Conservation (phyloP, 2,797 vertebrate species). For the Pangasius sanitwongsei region DNA sequence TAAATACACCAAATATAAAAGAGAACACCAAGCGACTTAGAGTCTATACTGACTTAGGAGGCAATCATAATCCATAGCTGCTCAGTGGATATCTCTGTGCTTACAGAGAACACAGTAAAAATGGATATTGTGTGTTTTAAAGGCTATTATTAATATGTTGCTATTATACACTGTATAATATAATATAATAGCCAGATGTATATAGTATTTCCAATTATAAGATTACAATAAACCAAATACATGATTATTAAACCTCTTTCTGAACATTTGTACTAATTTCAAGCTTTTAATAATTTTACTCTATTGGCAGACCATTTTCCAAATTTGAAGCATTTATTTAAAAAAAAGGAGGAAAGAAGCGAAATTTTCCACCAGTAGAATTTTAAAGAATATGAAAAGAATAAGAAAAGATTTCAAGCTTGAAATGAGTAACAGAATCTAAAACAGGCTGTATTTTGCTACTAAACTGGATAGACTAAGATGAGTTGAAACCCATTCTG, state of each 20-base stretch:
- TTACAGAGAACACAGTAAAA: neutral
- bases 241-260: neutral
- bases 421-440: neutral
- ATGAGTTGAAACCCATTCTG: neutral
- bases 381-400: neutral
- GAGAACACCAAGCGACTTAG: neutral
- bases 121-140: neutral
- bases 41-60: neutral
- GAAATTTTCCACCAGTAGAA: neutral
- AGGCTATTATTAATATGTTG: neutral
- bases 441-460: neutral
- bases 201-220: neutral
- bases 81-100: neutral
- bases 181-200: neutral
- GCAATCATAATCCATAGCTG: neutral
- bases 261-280: neutral
- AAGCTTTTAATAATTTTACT: neutral
- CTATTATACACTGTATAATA: neutral
- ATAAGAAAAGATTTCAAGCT: neutral
- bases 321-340: neutral
- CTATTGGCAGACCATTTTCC: neutral
- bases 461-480: neutral
- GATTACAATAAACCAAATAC: neutral
- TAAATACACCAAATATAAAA: neutral
- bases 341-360: neutral